phyloP scores from a whole-genome alignment of 1,140 invertebrate species.

The Drosophila kikkawai region DNA sequence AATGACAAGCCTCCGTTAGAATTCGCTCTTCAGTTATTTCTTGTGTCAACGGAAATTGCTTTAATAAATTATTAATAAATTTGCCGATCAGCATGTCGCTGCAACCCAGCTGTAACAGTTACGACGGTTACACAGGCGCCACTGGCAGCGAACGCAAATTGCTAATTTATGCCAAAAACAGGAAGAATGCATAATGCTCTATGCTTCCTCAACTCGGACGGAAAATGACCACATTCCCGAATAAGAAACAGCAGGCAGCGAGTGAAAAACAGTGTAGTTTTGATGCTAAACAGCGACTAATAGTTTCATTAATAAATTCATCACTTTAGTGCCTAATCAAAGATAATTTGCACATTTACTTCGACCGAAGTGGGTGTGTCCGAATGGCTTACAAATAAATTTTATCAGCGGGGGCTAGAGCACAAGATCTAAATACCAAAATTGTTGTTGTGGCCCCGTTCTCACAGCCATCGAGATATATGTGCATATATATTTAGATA shows the following conservation, averaged over 20 bases:
- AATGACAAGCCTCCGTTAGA: constrained; percentile 70
- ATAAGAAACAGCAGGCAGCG: neutral
- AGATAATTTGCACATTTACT: neutral
- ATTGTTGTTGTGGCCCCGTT: constrained; percentile 18
- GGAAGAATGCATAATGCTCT: constrained; percentile 14
- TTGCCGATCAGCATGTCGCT: constrained; percentile 63
- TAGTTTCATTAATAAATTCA: neutral
- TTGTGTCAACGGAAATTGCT: constrained; percentile 69
- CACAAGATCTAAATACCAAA: constrained; percentile 27
- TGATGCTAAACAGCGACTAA: neutral
- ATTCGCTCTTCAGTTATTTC: constrained; percentile 38
- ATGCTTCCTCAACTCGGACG: neutral
- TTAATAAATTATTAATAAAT: constrained; percentile 81
- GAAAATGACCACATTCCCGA: constrained; percentile 12
- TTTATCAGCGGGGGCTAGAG: constrained; percentile 9
- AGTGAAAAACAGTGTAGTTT: neutral
- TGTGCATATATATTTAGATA: neutral
- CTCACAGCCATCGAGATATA: constrained; percentile 12
- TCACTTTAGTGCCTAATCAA: neutral
- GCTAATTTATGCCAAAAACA: constrained; percentile 41
- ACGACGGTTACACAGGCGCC: constrained; percentile 31
- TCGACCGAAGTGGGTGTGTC: neutral
- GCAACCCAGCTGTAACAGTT: constrained; percentile 51
- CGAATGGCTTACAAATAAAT: neutral
- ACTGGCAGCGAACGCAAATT: constrained; percentile 24